Evolutionary conservation across 2,888 invertebrate species (phyloP), one percentile per base, ranked within the genome.

Genomic region (Caenorhabditis sp.): DNA sequence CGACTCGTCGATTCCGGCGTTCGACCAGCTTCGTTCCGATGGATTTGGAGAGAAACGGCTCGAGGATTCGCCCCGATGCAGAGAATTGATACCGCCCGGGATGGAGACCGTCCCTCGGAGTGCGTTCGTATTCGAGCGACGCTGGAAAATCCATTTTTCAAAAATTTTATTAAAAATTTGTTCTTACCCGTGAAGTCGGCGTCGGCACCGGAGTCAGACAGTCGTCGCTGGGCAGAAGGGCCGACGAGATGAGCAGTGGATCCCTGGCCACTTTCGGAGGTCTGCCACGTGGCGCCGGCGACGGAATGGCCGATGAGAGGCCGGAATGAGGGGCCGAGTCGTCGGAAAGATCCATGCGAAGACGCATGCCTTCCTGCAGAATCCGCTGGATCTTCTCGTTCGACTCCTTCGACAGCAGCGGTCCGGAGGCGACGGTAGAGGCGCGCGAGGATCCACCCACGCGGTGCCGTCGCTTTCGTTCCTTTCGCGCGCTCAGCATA

Each of bases 1-100:
- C 26, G 76, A 65, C 20, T 71, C 76, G 17, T 71, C 77, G 13
- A 56, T 37, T 27, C 62, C 66, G 7, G 45, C 32, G 20, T 61
- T 66, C 37, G 77, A 76, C 78, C 77, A 78, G 32, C 81, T 81
- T 9, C 76, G 68, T 48, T 81, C 81, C 2, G 81, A 81, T 8
- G 73, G 55, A 35, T 76, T 78, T n/a, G 81, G 81, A 0, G 81
- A 81, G 22, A 71, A 46, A 2, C 71, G 50, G 2, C 61, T 27
- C 8, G 41, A 55, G 1, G 65, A 73, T 39, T 65, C 73, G 9
- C 56, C 56, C 4, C 71, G 66, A 43, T 68, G 52, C 52, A 76
- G 17, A 0, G 62, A 48, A 7, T 26, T 37, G 8, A 61, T 4
- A 3, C 35, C 22, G 37, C 17, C 52, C 9, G 65, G 43, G n/a